A percentile compares a stretch with the other conserved stretches of the same genome.
phyloP scores from a whole-genome alignment of 1,140 invertebrate species.

The Cotesia typhae region DNA sequence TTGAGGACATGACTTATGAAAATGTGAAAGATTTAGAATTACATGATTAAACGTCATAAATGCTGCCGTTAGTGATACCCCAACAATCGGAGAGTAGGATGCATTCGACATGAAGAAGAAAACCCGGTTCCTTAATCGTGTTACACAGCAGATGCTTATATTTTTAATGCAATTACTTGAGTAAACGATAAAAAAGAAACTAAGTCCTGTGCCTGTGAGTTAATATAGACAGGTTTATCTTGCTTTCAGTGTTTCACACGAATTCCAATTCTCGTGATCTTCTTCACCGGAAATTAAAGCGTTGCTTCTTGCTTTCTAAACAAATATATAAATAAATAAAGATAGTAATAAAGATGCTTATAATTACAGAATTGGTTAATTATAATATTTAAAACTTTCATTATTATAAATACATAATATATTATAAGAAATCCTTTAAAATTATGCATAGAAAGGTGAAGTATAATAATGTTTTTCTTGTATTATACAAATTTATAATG shows the following conservation, averaged over 20 bases:
- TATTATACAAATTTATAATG: too few species aligned
- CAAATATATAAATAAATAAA: too few species aligned
- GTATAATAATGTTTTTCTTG: too few species aligned
- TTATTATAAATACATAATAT: too few species aligned
- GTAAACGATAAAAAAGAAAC: neutral
- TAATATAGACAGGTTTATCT: constrained; percentile 8
- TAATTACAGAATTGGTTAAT: too few species aligned
- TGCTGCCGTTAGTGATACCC: constrained; percentile 15
- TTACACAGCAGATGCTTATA: constrained; percentile 20
- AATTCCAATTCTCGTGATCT: neutral
- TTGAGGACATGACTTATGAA: constrained; percentile 15
- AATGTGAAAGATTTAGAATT: neutral
- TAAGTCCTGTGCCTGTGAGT: neutral
- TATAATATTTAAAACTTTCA: too few species aligned
- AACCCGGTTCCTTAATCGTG: constrained; percentile 2
- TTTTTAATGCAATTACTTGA: constrained; percentile 14
- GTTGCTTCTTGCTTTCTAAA: constrained; percentile 6
- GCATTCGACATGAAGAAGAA: neutral
- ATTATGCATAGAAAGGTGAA: too few species aligned
- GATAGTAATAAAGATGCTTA: too few species aligned
- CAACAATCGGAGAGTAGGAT: constrained; percentile 10
- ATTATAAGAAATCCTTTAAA: too few species aligned
- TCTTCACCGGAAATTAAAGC: neutral
- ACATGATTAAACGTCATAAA: constrained; percentile 16
- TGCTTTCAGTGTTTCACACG: too few species aligned